Conservation (phyloP, 2,113 vertebrate species). For the Puma concolor region DNA sequence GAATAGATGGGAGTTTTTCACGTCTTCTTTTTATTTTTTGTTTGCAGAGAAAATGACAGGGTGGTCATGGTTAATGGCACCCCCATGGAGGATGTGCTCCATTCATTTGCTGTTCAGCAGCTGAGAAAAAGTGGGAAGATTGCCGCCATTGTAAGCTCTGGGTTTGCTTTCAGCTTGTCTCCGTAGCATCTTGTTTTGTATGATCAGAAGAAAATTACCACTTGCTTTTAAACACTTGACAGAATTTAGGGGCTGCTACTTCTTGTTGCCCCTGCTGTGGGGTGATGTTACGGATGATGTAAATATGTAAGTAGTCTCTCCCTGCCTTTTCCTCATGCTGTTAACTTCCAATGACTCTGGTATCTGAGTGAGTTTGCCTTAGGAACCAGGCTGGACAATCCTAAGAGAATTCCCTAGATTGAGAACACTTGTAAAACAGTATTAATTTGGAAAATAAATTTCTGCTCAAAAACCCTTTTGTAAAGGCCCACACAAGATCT, state of each 20-base stretch:
- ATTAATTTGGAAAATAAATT: not conserved
- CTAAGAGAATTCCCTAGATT: not conserved
- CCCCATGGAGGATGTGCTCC: slow-evolving; percentile 94
- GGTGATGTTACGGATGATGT: not conserved
- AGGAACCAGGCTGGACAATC: not conserved
- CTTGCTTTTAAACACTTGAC: slow-evolving; percentile 20
- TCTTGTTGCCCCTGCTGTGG: not conserved
- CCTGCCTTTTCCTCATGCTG: not conserved
- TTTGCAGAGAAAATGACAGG: slow-evolving; percentile 94
- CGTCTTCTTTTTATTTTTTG: not conserved
- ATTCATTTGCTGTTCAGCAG: slow-evolving; percentile 96
- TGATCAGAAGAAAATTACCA: not conserved
- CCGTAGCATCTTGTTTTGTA: not conserved
- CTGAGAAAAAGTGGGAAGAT: slow-evolving; percentile 98
- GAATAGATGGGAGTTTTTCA: not conserved
- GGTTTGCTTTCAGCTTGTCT: not conserved
- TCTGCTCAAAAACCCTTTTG: not conserved
- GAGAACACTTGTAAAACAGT: not conserved
- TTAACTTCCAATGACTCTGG: not conserved
- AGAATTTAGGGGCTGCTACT: not conserved
- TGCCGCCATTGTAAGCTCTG: slow-evolving; percentile 94
- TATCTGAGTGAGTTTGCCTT: not conserved
- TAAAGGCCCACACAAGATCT: not conserved
- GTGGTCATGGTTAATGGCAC: slow-evolving; percentile 94
- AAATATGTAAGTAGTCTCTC: not conserved